A percentile compares a stretch with the other conserved stretches of the same genome.
phyloP scores from a whole-genome alignment of 2,888 invertebrate species.

The Timema podura region DNA sequence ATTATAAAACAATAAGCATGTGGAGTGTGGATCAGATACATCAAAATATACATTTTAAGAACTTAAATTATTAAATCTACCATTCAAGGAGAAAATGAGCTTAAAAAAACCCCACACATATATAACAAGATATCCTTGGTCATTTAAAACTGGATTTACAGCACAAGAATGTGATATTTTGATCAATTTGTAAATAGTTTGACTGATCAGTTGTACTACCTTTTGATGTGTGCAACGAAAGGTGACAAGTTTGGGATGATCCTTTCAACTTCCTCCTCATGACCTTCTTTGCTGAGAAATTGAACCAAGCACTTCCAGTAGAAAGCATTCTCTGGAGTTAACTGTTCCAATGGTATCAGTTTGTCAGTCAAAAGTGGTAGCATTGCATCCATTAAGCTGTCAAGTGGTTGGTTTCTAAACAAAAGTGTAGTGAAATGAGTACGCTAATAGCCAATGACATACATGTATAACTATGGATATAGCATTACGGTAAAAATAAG shows the following conservation, averaged over 20 bases:
- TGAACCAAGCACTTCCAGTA: conserved; percentile 61
- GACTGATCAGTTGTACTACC: conserved; percentile 40
- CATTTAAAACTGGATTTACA: conserved; percentile 16
- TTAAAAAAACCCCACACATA: no score
- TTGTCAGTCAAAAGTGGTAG: conserved; percentile 40
- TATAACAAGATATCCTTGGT: no score
- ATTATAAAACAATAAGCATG: no score
- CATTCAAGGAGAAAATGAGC: no score
- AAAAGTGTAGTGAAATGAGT: no score
- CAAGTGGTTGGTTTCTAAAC: no score
- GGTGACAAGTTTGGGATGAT: conserved; percentile 68
- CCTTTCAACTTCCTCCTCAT: conserved; percentile 51
- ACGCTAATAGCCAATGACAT: no score
- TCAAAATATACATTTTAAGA: no score
- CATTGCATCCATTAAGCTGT: conserved; percentile 37
- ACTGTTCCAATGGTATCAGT: conserved; percentile 49
- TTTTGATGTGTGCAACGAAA: conserved; percentile 67
- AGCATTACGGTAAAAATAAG: no score
- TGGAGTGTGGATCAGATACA: no score
- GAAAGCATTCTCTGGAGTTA: conserved; percentile 54
- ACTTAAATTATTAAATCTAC: no score
- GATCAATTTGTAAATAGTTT: conserved; percentile 30
- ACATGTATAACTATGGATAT: no score
- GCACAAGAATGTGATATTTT: conserved; percentile 31
- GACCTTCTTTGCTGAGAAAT: conserved; percentile 45